phyloP scores from a whole-genome alignment of 2,797 vertebrate genomes.

The Brachyrhaphis roseni region DNA sequence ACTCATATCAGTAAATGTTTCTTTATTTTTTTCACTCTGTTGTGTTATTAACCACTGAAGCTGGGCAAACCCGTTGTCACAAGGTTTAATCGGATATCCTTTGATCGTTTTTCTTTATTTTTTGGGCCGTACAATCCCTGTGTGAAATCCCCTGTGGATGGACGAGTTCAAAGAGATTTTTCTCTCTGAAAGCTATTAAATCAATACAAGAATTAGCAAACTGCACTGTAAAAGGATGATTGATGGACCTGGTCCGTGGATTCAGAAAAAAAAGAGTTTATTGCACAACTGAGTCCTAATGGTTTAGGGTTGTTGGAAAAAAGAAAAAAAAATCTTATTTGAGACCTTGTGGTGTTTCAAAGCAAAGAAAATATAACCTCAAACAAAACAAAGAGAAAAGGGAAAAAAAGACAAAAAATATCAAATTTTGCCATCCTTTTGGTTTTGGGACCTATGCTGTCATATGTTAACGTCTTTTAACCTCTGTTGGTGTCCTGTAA shows the following conservation, averaged over 20 bases:
- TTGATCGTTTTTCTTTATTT: constrained; percentile 52
- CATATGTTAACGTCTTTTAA: constrained; percentile 48
- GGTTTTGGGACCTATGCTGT: constrained; percentile 67
- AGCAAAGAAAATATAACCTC: constrained; percentile 19
- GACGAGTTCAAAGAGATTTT: constrained; percentile 63
- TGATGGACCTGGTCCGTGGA: constrained; percentile 63
- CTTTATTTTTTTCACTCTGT: constrained; percentile 55
- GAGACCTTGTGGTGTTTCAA: constrained; percentile 63
- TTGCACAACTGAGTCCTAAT: constrained; percentile 71
- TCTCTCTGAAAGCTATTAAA: constrained; percentile 61
- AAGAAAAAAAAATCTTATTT: constrained; percentile 47
- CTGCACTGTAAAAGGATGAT: constrained; percentile 66
- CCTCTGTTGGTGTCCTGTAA: constrained; percentile 47
- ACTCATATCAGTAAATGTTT: constrained; percentile 70
- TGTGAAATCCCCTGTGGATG: constrained; percentile 56
- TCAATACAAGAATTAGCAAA: constrained; percentile 70
- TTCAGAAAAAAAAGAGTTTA: constrained; percentile 54
- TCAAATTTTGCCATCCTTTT: constrained; percentile 57
- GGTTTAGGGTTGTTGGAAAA: constrained; percentile 65
- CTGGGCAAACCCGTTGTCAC: constrained; percentile 74
- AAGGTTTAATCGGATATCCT: constrained; percentile 69
- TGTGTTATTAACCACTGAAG: constrained; percentile 69
- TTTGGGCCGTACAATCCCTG: constrained; percentile 63
- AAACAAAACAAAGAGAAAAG: constrained; percentile 23
- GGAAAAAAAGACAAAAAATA: constrained; percentile 32